Conservation (phyloP, 2,797 vertebrate genomes). For the Dendrocincla fuliginosa region DNA sequence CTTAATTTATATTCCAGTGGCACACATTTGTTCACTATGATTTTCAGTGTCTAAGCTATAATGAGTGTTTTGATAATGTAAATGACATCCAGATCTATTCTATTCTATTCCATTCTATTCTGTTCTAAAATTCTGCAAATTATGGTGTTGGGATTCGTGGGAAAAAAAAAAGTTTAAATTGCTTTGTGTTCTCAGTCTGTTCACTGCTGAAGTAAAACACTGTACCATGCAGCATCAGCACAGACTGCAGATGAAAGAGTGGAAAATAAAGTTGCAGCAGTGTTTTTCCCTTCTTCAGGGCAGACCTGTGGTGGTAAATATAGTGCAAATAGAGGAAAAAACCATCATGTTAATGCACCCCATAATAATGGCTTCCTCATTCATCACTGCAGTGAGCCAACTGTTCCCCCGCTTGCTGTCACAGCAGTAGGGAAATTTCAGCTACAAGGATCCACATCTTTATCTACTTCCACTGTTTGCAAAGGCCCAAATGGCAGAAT, state of each 20-base stretch:
- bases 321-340: not conserved
- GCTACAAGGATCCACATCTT: not conserved
- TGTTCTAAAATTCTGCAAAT: not conserved
- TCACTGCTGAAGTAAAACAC: not conserved
- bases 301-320: not conserved
- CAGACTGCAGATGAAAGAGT: not conserved
- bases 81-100: not conserved
- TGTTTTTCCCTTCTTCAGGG: not conserved
- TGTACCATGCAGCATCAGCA: not conserved
- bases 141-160: not conserved
- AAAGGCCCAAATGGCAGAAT: not conserved
- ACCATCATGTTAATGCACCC: not conserved
- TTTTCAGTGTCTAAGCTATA: not conserved
- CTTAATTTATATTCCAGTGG: slow-evolving; percentile 5
- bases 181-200: slow-evolving; percentile 12
- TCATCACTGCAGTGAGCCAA: slow-evolving; percentile 14
- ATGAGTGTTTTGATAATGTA: slow-evolving; percentile 24
- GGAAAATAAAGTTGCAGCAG: not conserved
- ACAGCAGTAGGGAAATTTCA: slow-evolving; percentile 12
- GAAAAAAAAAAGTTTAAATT: not conserved
- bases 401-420: not conserved
- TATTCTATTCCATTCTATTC: not conserved
- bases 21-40: not conserved
- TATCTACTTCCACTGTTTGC: not conserved
- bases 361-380: not conserved